These are phyloP conservation scores for Sander lucioperca DNA, from an alignment of 2,113 vertebrate genomes.

Conservation along the genomic window DNA sequence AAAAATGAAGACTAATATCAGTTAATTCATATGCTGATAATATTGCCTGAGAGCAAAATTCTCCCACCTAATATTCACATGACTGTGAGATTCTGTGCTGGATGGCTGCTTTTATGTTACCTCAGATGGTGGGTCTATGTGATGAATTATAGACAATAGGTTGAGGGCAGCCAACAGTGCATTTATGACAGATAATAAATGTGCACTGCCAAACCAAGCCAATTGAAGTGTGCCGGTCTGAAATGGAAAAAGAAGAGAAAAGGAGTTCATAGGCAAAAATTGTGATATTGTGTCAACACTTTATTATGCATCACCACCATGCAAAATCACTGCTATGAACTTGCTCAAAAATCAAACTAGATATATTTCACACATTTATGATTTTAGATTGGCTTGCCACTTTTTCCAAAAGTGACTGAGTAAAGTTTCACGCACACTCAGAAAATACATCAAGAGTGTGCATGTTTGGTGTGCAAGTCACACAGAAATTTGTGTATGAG, in stretches of 20 bases:
- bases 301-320: constrained; percentile 82
- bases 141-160: constrained; percentile 77
- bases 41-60: constrained; percentile 16
- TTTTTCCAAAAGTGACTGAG: constrained; percentile 60
- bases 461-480: constrained; percentile 53
- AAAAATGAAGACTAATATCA: constrained; percentile 5
- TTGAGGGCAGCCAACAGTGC: constrained; percentile 75
- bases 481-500: constrained; percentile 32
- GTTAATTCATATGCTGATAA: constrained; percentile 28
- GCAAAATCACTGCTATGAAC: constrained; percentile 82
- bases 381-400: constrained; percentile 75
- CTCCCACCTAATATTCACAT: constrained; percentile 51
- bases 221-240: constrained; percentile 73
- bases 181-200: constrained; percentile 80
- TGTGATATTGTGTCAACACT: constrained; percentile 79
- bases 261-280: constrained; percentile 69
- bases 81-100: constrained; percentile 47
- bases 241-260: constrained; percentile 68
- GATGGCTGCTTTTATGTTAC: constrained; percentile 70
- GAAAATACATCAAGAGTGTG: constrained; percentile 50
- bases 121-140: constrained; percentile 61
- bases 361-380: constrained; percentile 80
- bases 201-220: constrained; percentile 68
- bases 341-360: constrained; percentile 75
- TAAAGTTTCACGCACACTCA: constrained; percentile 55